Evolutionary conservation across 2,113 vertebrate genomes (phyloP).

Genomic region (Entomyzon cyanotis): DNA sequence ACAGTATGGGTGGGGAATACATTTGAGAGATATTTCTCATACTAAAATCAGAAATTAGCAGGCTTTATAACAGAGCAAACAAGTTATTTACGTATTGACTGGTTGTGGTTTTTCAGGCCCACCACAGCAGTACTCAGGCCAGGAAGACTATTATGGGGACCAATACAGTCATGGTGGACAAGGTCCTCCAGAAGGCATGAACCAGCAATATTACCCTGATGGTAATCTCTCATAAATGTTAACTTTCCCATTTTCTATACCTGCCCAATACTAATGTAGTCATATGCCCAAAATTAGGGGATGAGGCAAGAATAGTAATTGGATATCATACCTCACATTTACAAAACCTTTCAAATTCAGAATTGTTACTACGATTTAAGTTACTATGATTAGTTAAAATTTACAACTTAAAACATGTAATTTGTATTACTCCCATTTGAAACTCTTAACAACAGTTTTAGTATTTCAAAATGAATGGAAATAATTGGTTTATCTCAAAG

Average conservation of each 20-base stretch:
- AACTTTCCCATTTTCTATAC: slow-evolving; percentile 73
- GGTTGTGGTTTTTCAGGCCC: slow-evolving; percentile 92
- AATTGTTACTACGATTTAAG: slow-evolving; percentile 21
- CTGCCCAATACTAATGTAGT: slow-evolving; percentile 67
- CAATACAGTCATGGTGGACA: slow-evolving; percentile 99
- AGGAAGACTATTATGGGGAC: slow-evolving; percentile 99
- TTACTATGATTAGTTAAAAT: slow-evolving; percentile 28
- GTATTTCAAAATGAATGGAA: slow-evolving; percentile 19
- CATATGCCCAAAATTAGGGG: slow-evolving; percentile 19
- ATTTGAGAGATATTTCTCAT: slow-evolving; percentile 61
- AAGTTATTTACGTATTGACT: slow-evolving; percentile 75
- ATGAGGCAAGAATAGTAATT: slow-evolving; percentile 23
- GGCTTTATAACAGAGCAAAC: slow-evolving; percentile 63
- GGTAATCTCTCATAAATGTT: slow-evolving; percentile 81
- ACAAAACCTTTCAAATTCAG: slow-evolving; percentile 38
- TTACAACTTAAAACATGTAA: neutral
- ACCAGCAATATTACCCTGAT: slow-evolving; percentile 87
- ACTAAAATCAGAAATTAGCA: slow-evolving; percentile 59
- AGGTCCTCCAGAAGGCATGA: slow-evolving; percentile 98
- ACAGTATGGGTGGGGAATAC: slow-evolving; percentile 51
- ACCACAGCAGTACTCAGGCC: slow-evolving; percentile 99
- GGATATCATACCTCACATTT: slow-evolving; percentile 31
- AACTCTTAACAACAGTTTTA: neutral
- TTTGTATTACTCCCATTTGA: slow-evolving; percentile 15
- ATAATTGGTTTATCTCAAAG: slow-evolving; percentile 12